phyloP scores from a whole-genome alignment of 2,888 invertebrate genomes.

The Salpingus planirostris region DNA sequence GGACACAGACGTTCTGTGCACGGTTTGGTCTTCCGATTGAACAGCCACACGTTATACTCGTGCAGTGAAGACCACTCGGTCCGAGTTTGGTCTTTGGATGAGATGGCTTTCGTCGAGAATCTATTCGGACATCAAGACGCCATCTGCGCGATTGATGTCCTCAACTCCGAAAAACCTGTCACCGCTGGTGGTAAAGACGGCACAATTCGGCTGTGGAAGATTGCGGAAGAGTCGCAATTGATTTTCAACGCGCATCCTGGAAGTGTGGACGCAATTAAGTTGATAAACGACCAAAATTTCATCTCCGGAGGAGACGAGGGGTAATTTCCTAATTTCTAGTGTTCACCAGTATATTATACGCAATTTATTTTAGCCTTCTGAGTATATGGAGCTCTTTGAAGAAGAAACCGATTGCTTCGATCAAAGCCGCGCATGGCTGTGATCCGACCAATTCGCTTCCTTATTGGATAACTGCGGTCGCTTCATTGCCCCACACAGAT shows the following conservation, averaged over 20 bases:
- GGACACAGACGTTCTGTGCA: conserved; percentile 68
- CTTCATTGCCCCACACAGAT: conserved; percentile 77
- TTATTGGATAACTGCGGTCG: conserved; percentile 80
- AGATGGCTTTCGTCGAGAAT: conserved; percentile 93
- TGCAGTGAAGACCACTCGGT: conserved; percentile 70
- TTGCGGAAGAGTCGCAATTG: conserved; percentile 92
- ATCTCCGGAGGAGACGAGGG: conserved; percentile 90
- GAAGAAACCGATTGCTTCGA: conserved; percentile 72
- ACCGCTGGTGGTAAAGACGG: conserved; percentile 86
- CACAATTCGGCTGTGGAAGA: conserved; percentile 89
- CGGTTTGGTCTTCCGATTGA: conserved; percentile 75
- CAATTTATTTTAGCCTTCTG: no score
- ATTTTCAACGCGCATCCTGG: conserved; percentile 79
- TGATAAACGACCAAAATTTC: conserved; percentile 91
- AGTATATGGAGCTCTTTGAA: conserved; percentile 72
- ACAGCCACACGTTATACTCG: conserved; percentile 78
- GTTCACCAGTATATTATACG: conserved; percentile 2
- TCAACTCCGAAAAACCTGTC: conserved; percentile 76
- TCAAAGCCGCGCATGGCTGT: conserved; percentile 65
- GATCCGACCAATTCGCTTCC: conserved; percentile 55
- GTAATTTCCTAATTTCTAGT: conserved; percentile 32
- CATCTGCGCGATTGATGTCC: conserved; percentile 80
- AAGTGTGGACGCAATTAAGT: conserved; percentile 80
- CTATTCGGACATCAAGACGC: conserved; percentile 86
- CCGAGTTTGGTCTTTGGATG: conserved; percentile 93